Percentiles rank a stretch among this genome's conserved stretches.
phyloP scores from a whole-genome alignment of 2,113 vertebrate species.

The Numida meleagris region DNA sequence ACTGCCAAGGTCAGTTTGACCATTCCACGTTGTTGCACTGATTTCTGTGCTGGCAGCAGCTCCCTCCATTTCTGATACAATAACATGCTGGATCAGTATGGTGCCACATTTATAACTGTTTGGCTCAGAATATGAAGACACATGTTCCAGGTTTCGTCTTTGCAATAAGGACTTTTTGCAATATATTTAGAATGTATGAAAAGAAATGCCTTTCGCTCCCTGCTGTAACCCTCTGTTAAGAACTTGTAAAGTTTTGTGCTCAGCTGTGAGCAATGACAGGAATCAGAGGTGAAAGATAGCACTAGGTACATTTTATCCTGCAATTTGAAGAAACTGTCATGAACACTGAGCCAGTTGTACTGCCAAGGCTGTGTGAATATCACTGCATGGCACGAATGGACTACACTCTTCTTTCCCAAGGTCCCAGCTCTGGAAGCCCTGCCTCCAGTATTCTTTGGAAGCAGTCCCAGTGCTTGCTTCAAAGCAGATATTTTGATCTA shows the following conservation, averaged over 20 bases:
- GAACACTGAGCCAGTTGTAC: not conserved
- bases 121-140: not conserved
- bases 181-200: not conserved
- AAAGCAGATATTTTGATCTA: not conserved
- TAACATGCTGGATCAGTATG: rapidly evolving
- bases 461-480: not conserved
- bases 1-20: not conserved
- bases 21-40: not conserved
- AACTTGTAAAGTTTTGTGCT: not conserved
- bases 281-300: not conserved
- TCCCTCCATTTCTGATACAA: not conserved
- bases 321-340: not conserved
- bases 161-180: not conserved
- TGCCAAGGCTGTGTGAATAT: not conserved
- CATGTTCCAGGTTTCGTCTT: not conserved
- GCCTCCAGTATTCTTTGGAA: not conserved
- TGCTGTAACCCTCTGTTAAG: not conserved
- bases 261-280: rapidly evolving
- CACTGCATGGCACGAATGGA: not conserved
- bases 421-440: not conserved
- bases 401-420: not conserved
- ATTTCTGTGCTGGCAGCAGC: not conserved
- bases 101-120: not conserved
- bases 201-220: not conserved
- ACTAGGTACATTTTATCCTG: not conserved